Conservation (phyloP, 2,888 invertebrate genomes). For the Cistogaster globosa region DNA sequence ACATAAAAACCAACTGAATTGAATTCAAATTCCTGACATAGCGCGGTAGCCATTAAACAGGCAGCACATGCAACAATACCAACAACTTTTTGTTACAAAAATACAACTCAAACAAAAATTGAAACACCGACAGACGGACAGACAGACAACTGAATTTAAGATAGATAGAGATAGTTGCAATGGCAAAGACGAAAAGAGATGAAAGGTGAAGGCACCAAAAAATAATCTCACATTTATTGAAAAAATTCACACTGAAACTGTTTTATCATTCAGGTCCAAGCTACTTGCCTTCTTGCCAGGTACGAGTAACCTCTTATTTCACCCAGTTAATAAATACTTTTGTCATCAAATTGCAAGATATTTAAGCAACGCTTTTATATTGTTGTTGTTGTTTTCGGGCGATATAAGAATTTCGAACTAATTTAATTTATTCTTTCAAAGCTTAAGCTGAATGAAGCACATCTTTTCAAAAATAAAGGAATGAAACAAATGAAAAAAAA, state of each 20-base stretch:
- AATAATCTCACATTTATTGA: constrained; percentile 69
- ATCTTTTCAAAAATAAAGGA: background rate
- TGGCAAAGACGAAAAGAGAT: background rate
- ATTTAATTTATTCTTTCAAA: constrained; percentile 66
- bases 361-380: constrained; percentile 44
- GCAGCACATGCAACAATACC: constrained; percentile 15
- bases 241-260: constrained; percentile 67
- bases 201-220: constrained; percentile 28
- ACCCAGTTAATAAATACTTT: constrained; percentile 42
- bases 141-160: background rate
- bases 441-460: constrained; percentile 33
- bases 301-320: background rate
- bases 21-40: constrained; percentile 81
- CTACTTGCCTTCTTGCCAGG: background rate
- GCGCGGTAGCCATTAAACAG: constrained; percentile 70
- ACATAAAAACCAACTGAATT: constrained; percentile 78
- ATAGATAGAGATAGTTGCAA: constrained; percentile 7
- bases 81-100: constrained; percentile 13
- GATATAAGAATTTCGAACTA: constrained; percentile 61
- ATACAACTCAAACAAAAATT: constrained; percentile 21
- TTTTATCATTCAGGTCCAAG: constrained; percentile 6
- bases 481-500: background rate
- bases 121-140: constrained; percentile 22
- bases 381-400: constrained; percentile 46
- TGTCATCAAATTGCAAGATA: constrained; percentile 62